Percentiles rank a stretch among this genome's conserved stretches.
Evolutionary conservation across 2,888 invertebrate genomes (phyloP).

Genomic region (Carcina quercana): DNA sequence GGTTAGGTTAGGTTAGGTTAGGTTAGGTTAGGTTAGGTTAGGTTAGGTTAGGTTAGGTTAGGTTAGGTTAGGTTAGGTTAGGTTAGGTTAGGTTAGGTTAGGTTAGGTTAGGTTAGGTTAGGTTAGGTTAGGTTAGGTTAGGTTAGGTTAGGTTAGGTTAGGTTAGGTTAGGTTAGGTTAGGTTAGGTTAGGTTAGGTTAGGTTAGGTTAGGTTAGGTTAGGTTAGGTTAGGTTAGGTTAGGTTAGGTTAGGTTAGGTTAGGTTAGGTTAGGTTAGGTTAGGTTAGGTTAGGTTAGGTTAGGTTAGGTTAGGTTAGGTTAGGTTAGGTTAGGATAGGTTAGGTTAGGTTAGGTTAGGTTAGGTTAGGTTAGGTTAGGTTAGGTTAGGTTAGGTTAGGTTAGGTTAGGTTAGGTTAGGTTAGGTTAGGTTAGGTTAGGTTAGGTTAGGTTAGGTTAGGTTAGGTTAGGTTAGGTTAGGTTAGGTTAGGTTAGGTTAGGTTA

Average conservation of each 20-base stretch:
- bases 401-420: constrained; percentile 14
- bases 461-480: no score
- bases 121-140: constrained; percentile 7
- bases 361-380: constrained; percentile 19
- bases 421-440: constrained; percentile 13
- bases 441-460: constrained; percentile 11
- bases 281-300: constrained; percentile 17
- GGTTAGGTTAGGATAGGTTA: constrained; percentile 18
- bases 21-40: constrained; percentile 15
- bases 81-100: constrained; percentile 7
- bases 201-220: constrained; percentile 15
- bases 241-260: constrained; percentile 16
- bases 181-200: constrained; percentile 11
- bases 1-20: constrained; percentile 13
- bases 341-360: constrained; percentile 20
- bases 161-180: constrained; percentile 14
- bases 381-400: no score
- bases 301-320: constrained; percentile 15
- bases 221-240: constrained; percentile 16
- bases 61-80: constrained; percentile 6
- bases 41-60: constrained; percentile 13
- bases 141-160: constrained; percentile 10
- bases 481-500: constrained; percentile 15
- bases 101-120: constrained; percentile 6
- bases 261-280: constrained; percentile 22